A percentile compares a stretch with the other conserved stretches of the same genome.
These are phyloP conservation scores for Limenitis camilla DNA, from an alignment of 2,888 invertebrate species.

Conservation along the genomic window DNA sequence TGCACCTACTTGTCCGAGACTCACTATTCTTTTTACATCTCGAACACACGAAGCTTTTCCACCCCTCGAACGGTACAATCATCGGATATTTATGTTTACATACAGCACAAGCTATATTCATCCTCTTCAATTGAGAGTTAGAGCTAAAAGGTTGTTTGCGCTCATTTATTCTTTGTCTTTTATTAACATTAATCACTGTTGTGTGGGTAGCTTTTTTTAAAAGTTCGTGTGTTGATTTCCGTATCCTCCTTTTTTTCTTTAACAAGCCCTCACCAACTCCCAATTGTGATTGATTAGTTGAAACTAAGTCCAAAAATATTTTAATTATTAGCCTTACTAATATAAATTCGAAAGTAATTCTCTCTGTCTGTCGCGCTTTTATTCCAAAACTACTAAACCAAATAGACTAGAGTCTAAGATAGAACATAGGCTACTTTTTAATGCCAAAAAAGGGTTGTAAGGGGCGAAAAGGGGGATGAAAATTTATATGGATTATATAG, in stretches of 20 bases:
- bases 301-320: too few relatives aligned
- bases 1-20: slow-evolving; percentile 23
- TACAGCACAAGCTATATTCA: slow-evolving; percentile 27
- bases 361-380: too few relatives aligned
- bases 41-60: slow-evolving; percentile 39
- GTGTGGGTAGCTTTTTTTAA: slow-evolving; percentile 17
- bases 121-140: slow-evolving; percentile 24
- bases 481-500: too few relatives aligned
- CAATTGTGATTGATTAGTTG: slow-evolving; percentile 22
- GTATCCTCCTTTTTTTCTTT: slow-evolving; percentile 2
- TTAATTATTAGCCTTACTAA: too few relatives aligned
- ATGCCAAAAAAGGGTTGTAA: too few relatives aligned
- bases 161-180: slow-evolving; percentile 13
- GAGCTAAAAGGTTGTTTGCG: slow-evolving; percentile 18
- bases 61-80: slow-evolving; percentile 29
- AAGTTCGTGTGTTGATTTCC: slow-evolving; percentile 13
- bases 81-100: slow-evolving; percentile 36
- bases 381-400: too few relatives aligned
- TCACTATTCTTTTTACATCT: slow-evolving; percentile 39
- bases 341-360: too few relatives aligned
- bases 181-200: slow-evolving; percentile 13
- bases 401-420: too few relatives aligned
- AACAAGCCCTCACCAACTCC: slow-evolving; percentile 19
- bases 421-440: too few relatives aligned
- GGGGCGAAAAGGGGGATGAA: too few relatives aligned